Conservation (phyloP, 2,888 invertebrate genomes). For the Pammene fasciana region DNA sequence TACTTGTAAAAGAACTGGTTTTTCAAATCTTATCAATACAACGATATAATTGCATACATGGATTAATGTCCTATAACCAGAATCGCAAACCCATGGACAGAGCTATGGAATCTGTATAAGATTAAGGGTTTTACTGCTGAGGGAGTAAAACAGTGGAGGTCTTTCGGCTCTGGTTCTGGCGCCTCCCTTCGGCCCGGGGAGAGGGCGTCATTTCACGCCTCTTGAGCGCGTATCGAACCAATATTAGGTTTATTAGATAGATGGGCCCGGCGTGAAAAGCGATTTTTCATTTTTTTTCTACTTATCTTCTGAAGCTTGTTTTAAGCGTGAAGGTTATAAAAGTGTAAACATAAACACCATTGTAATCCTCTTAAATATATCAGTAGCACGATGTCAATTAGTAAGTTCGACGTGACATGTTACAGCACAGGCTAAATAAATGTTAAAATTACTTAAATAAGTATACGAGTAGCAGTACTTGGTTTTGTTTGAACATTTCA, state of each 20-base stretch:
- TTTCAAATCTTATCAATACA: conserved; percentile 59
- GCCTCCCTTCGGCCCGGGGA: conserved; percentile 53
- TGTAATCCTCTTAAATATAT: conserved; percentile 3
- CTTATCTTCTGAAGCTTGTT: conserved; percentile 37
- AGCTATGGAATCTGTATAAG: conserved; percentile 10
- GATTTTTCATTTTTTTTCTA: conserved; percentile 68
- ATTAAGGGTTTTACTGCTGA: conserved; percentile 42
- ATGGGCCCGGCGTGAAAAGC: conserved; percentile 70
- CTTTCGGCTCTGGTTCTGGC: conserved; percentile 57
- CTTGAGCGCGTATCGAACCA: conserved; percentile 80
- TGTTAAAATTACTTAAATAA: no score
- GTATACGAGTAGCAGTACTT: no score
- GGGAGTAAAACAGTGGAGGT: conserved; percentile 59
- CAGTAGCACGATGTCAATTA: not conserved
- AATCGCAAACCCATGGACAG: conserved; percentile 43
- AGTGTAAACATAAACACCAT: conserved; percentile 34
- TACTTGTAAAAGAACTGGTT: conserved; percentile 48
- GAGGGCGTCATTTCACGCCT: conserved; percentile 77
- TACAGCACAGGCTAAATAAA: no score
- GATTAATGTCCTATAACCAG: conserved; percentile 49
- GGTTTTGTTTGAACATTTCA: no score
- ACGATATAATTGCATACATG: conserved; percentile 61
- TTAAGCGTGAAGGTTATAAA: conserved; percentile 39
- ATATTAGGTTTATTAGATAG: conserved; percentile 82
- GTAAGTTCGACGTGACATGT: not conserved